Percentiles rank a stretch among this genome's conserved stretches.
Conservation (phyloP, 1,140 invertebrate species). For the Zaprionus ghesquierei region DNA sequence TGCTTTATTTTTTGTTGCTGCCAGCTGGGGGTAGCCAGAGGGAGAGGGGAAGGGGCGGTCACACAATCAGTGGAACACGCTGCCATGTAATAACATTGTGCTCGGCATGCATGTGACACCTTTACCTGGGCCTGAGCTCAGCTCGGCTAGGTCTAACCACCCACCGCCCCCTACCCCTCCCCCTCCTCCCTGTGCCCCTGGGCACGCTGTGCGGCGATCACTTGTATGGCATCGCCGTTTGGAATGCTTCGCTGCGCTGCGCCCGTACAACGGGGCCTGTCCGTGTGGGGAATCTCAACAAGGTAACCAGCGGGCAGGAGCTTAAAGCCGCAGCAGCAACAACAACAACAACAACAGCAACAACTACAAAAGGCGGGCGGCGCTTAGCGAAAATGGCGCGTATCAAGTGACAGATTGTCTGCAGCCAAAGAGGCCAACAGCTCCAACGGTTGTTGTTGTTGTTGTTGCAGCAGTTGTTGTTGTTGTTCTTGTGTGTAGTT, state of each 20-base stretch:
- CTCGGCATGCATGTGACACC: slow-evolving; percentile 31
- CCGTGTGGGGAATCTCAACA: slow-evolving; percentile 71
- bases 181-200: neutral
- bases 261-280: slow-evolving; percentile 61
- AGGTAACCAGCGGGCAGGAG: slow-evolving; percentile 47
- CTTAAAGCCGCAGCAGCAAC: slow-evolving; percentile 26
- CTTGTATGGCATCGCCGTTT: slow-evolving; percentile 66
- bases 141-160: no score
- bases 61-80: slow-evolving; percentile 30
- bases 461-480: neutral
- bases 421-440: slow-evolving; percentile 71
- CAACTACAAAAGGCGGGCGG: neutral
- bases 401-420: slow-evolving; percentile 80
- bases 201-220: slow-evolving; percentile 38
- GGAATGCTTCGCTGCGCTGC: slow-evolving; percentile 77
- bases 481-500: neutral
- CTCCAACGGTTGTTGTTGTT: slow-evolving; percentile 22
- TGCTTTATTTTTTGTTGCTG: neutral
- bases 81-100: slow-evolving; percentile 29
- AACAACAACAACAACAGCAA: neutral
- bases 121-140: neutral
- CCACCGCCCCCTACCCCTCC: neutral
- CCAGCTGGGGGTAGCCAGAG: neutral
- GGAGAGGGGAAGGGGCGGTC: neutral
- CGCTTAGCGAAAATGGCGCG: slow-evolving; percentile 51